A percentile compares a stretch with the other conserved stretches of the same genome.
Evolutionary conservation across 1,140 invertebrate species (phyloP).

Genomic region (Pomacea maculata): DNA sequence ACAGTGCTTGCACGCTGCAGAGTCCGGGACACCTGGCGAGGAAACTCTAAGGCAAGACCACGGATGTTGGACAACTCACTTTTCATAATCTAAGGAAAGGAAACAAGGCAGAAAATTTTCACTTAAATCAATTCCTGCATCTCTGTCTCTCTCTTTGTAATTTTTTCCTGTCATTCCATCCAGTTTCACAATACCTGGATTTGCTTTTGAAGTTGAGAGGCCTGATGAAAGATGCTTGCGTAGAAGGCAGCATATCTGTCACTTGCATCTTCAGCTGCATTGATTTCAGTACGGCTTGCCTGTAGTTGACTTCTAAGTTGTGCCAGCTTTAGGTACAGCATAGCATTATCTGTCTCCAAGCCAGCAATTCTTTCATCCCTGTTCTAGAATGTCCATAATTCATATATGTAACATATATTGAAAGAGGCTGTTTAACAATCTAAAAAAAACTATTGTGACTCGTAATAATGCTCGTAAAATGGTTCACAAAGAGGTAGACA

Average conservation of each 20-base stretch:
- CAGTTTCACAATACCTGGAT: constrained; percentile 31
- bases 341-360: constrained; percentile 61
- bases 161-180: too few relatives aligned
- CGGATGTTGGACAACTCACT: constrained; percentile 42
- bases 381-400: constrained; percentile 28
- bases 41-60: constrained; percentile 44
- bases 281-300: constrained; percentile 34
- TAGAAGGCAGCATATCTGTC: constrained; percentile 35
- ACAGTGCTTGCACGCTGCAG: constrained; percentile 44
- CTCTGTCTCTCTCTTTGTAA: too few relatives aligned
- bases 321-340: constrained; percentile 59
- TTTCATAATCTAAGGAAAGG: constrained; percentile 40
- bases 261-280: constrained; percentile 21
- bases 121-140: too few relatives aligned
- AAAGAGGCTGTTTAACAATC: too few relatives aligned
- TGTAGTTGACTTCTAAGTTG: constrained; percentile 51
- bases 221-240: constrained; percentile 34
- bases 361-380: constrained; percentile 54
- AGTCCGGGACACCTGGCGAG: constrained; percentile 43
- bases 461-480: too few relatives aligned
- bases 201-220: constrained; percentile 43
- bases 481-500: too few relatives aligned
- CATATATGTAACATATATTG: too few relatives aligned
- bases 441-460: too few relatives aligned
- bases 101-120: too few relatives aligned